Evolutionary conservation across 2,797 vertebrate species (phyloP), one percentile per base, ranked within the genome.

Genomic region (Lateolabrax maculatus): DNA sequence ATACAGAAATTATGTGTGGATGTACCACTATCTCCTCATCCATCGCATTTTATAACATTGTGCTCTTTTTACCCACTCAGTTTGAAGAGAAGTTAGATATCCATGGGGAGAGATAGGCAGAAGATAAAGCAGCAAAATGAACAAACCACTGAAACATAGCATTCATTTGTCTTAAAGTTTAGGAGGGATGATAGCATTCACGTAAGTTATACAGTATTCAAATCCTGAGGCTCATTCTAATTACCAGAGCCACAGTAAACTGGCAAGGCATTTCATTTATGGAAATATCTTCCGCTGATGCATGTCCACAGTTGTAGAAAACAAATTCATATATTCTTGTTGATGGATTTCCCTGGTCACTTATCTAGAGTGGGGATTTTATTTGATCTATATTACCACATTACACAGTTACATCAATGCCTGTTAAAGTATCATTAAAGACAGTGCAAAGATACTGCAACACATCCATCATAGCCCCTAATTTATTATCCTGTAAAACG

Each of bases 21-120:
- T 70, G 60, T 31, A 29, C 16, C 6, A 37, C 53, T 57, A 75
- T 67, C 85, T 89, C 84, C 71, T 85, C 79, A 86, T 89, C 76
- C 31, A 86, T 86, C 62, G 39, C 25, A 55, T 46, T 76, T 62
- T 61, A 81, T 70, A 79, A 81, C 57, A 61, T 49, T 43, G 43
- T 79, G 68, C 77, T 89, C 46, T 79, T 76, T 87, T 79, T 41
- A 43, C 39, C 61, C 67, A 65, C 23, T 72, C 6, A 13, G 2
- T 25, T 81, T 60, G 10, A 55, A 72, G n/a, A 13, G 34, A 55
- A 39, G 13, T 48, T 57, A 13, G 6, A 46, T 11, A 66, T 46
- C 3, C 21, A 13, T n/a, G 56, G 23, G 6, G 25, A 23, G 27
- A 34, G n/a, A 79, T 71, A 55, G n/a, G 19, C 3, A 16, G 27